Conservation (phyloP, 2,888 invertebrate genomes). For the Autographa gamma region DNA sequence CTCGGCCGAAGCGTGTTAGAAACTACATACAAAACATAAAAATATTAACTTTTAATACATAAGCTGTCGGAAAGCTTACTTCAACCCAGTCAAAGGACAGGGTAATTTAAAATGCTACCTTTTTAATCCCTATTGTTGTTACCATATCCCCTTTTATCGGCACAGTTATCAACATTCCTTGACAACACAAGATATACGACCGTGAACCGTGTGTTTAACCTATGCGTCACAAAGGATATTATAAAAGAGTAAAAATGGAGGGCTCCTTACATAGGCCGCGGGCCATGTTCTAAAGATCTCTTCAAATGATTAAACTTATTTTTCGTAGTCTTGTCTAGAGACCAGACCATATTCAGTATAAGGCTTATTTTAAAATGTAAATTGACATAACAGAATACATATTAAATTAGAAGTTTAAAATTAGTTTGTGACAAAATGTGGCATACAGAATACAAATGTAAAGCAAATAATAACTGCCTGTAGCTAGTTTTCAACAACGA, state of each 20-base stretch:
- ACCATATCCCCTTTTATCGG: slow-evolving; percentile 17
- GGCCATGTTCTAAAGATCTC: slow-evolving; percentile 25
- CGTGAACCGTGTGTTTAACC: slow-evolving; percentile 40
- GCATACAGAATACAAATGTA: no score
- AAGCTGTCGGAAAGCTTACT: no score
- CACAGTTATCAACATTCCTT: slow-evolving; percentile 35
- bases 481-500: no score
- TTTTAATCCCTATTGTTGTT: slow-evolving; percentile 23
- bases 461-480: no score
- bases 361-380: not conserved
- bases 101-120: slow-evolving; percentile 16
- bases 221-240: slow-evolving; percentile 43
- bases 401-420: not conserved
- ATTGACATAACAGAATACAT: not conserved
- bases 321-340: not conserved
- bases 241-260: slow-evolving; percentile 37
- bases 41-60: no score
- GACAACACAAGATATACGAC: slow-evolving; percentile 20
- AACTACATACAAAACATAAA: no score
- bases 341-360: not conserved
- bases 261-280: slow-evolving; percentile 31
- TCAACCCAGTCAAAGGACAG: not conserved
- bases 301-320: slow-evolving; percentile 4
- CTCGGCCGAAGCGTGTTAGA: no score
- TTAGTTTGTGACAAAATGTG: not conserved